Evolutionary conservation across 2,797 vertebrate species (phyloP).

Genomic region (Silurus aristotelis): DNA sequence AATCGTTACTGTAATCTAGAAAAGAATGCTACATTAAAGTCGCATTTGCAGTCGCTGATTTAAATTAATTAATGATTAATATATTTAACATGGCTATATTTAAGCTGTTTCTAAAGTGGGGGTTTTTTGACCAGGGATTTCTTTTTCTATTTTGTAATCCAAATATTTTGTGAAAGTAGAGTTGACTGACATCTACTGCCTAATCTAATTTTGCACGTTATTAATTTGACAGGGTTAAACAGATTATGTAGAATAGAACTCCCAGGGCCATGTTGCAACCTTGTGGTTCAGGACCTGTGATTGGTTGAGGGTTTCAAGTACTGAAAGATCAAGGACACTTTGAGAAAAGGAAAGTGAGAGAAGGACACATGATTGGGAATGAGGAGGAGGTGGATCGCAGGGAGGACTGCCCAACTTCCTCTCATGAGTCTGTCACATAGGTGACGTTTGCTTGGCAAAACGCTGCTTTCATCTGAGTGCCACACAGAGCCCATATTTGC

Average conservation of each 20-base stretch:
- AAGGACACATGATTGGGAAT: constrained; percentile 1
- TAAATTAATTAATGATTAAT: no score
- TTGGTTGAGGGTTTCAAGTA: constrained; percentile 30
- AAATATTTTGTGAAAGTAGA: background rate
- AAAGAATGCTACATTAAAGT: no score
- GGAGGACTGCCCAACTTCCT: constrained; percentile 49
- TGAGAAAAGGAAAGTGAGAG: constrained; percentile 44
- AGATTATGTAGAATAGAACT: background rate
- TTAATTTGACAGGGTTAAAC: background rate
- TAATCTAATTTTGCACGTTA: background rate
- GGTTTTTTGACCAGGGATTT: background rate
- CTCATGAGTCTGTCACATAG: constrained; percentile 52
- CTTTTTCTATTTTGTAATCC: background rate
- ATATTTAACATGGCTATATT: no score
- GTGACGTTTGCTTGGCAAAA: constrained; percentile 42
- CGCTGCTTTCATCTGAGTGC: constrained; percentile 46
- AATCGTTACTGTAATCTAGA: background rate
- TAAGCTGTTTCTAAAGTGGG: background rate
- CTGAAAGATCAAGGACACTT: constrained; percentile 35
- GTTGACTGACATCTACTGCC: no score
- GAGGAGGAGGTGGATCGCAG: constrained; percentile 16
- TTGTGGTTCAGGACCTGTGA: constrained; percentile 40
- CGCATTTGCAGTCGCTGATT: no score
- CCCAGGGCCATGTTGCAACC: constrained; percentile 11
- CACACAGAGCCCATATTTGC: constrained; percentile 25